Percentiles rank a stretch among this genome's conserved stretches.
Conservation (phyloP, 2,888 invertebrate genomes). For the Trichopria drosophilae region DNA sequence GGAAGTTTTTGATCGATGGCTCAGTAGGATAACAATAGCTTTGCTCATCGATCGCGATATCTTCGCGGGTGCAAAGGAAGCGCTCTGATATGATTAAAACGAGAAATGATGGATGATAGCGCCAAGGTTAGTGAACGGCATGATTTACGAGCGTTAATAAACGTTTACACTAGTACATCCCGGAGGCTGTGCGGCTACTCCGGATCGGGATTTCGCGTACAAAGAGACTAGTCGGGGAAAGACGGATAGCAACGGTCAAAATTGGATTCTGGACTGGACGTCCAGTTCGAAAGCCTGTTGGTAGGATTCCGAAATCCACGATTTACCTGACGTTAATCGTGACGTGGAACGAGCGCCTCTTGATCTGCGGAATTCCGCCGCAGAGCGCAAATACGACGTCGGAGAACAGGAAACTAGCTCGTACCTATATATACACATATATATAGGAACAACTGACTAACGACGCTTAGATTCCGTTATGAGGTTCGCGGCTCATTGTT, state of each 20-base stretch:
- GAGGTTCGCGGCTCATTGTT: too few relatives aligned
- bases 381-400: background rate
- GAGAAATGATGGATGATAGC: too few relatives aligned
- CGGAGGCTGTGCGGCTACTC: conserved; percentile 18
- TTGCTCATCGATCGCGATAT: too few relatives aligned
- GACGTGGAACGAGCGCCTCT: conserved; percentile 23
- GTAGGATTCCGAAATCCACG: conserved; percentile 34
- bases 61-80: too few relatives aligned
- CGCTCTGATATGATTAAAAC: too few relatives aligned
- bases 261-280: conserved; percentile 50
- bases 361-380: conserved; percentile 14
- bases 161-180: conserved; percentile 40
- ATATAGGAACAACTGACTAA: too few relatives aligned
- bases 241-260: conserved; percentile 47
- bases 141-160: conserved; percentile 51
- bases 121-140: too few relatives aligned
- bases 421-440: too few relatives aligned
- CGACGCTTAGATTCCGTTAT: too few relatives aligned
- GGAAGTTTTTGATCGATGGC: too few relatives aligned
- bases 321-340: conserved; percentile 28
- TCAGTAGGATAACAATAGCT: too few relatives aligned
- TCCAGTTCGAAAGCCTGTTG: conserved; percentile 31
- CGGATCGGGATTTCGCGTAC: conserved; percentile 29
- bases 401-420: too few relatives aligned
- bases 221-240: conserved; percentile 35